Conservation (phyloP, 2,888 invertebrate species). For the Cerastoderma edule region DNA sequence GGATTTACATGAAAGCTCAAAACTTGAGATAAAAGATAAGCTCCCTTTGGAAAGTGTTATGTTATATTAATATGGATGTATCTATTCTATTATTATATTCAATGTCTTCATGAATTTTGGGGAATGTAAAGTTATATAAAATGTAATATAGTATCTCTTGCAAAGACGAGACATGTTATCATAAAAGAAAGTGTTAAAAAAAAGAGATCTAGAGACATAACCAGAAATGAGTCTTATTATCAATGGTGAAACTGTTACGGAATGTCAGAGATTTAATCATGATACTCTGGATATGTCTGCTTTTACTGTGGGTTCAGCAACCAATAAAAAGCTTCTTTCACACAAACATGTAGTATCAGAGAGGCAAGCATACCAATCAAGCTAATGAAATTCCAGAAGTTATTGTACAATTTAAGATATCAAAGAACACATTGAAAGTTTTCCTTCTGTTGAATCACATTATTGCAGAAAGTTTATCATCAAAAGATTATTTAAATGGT, state of each 20-base stretch:
- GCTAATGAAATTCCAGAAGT: constrained; percentile 10
- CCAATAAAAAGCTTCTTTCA: background rate
- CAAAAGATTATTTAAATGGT: constrained; percentile 39
- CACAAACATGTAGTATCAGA: background rate
- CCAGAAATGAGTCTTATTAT: constrained; percentile 20
- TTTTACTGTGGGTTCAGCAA: background rate
- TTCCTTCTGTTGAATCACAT: constrained; percentile 33
- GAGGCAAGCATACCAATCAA: constrained; percentile 21
- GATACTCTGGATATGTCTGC: constrained; percentile 40
- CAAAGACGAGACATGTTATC: constrained; percentile 25
- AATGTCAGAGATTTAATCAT: constrained; percentile 43
- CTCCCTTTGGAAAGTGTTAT: too few relatives aligned
- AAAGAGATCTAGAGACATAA: constrained; percentile 10
- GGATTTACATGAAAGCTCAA: too few relatives aligned
- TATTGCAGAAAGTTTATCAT: constrained; percentile 31
- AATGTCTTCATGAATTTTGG: constrained; percentile 45
- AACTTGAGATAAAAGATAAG: too few relatives aligned
- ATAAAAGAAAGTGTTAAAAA: background rate
- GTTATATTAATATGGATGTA: too few relatives aligned
- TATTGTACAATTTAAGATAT: constrained; percentile 6
- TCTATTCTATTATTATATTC: too few relatives aligned
- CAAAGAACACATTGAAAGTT: constrained; percentile 37
- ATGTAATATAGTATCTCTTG: constrained; percentile 10
- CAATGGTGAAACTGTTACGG: constrained; percentile 14
- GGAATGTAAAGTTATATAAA: constrained; percentile 28